phyloP scores from a whole-genome alignment of 2,888 invertebrate species.

The Yponomeuta sedellus region DNA sequence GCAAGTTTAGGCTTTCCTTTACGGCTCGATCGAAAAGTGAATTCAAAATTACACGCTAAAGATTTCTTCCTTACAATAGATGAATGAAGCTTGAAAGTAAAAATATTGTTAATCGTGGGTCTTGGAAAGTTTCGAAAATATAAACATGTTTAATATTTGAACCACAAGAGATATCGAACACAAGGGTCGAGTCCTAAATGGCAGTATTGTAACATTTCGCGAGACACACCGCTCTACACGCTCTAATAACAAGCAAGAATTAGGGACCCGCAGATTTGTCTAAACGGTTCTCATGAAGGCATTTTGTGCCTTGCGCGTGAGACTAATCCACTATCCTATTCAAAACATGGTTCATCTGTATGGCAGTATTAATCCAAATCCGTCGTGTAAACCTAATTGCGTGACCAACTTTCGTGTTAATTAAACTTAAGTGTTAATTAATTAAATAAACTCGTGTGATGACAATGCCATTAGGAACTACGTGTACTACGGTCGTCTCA shows the following conservation, averaged over 20 bases:
- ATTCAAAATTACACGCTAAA: background rate
- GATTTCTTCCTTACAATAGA: background rate
- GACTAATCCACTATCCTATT: too few species aligned
- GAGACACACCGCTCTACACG: conserved; percentile 30
- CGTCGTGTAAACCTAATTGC: too few species aligned
- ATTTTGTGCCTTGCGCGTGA: too few species aligned
- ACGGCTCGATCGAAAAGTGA: background rate
- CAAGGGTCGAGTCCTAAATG: conserved; percentile 31
- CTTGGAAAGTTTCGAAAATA: background rate
- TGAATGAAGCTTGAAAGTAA: background rate
- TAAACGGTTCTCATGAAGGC: background rate
- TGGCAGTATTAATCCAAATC: too few species aligned
- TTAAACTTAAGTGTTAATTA: too few species aligned
- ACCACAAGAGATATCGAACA: background rate
- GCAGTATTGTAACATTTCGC: conserved; percentile 26
- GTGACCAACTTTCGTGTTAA: too few species aligned
- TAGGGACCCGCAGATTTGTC: background rate
- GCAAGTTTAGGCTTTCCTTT: background rate
- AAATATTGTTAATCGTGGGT: background rate
- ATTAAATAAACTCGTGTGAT: too few species aligned
- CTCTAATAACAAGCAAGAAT: conserved; percentile 29
- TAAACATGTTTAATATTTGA: background rate
- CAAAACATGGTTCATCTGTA: too few species aligned
- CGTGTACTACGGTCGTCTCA: too few species aligned
- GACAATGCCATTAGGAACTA: too few species aligned